phyloP scores from a whole-genome alignment of 1,140 invertebrate genomes.

The Habropoda laboriosa region DNA sequence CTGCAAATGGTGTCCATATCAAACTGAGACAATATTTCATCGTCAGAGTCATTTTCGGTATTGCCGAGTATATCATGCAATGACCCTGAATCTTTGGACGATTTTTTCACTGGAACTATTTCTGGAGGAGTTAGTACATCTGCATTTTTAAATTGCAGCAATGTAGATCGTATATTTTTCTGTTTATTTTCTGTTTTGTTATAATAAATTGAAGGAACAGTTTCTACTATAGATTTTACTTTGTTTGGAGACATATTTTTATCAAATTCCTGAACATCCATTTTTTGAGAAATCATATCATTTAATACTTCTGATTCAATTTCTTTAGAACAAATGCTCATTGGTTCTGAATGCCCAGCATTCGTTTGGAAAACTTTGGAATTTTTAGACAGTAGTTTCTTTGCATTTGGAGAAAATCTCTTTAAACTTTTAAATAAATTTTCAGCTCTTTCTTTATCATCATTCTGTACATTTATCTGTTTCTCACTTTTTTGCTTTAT shows the following conservation, averaged over 20 bases:
- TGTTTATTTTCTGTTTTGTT: background rate
- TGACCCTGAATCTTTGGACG: background rate
- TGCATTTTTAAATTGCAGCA: conserved; percentile 3
- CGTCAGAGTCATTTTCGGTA: conserved; percentile 63
- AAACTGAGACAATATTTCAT: conserved; percentile 71
- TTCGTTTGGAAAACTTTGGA: background rate
- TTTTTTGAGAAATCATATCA: background rate
- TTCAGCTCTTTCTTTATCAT: background rate
- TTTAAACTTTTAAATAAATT: conserved; percentile 11
- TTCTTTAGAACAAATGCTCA: background rate
- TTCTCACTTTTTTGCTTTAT: background rate
- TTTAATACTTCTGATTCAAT: background rate
- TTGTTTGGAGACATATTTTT: background rate
- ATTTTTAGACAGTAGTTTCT: background rate
- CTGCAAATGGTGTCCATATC: conserved; percentile 63
- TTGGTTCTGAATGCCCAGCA: background rate
- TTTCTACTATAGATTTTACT: background rate
- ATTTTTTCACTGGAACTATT: background rate
- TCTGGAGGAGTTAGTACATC: background rate
- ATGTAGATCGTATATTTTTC: conserved; percentile 11
- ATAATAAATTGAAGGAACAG: background rate
- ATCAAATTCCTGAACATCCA: background rate
- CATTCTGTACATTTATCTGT: background rate
- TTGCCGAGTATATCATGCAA: background rate
- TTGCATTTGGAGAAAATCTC: background rate